Evolutionary conservation across 64 coral and sea anemone species (phyloP), one percentile per base, ranked within the genome.

Genomic region (Platygyra sinensis): DNA sequence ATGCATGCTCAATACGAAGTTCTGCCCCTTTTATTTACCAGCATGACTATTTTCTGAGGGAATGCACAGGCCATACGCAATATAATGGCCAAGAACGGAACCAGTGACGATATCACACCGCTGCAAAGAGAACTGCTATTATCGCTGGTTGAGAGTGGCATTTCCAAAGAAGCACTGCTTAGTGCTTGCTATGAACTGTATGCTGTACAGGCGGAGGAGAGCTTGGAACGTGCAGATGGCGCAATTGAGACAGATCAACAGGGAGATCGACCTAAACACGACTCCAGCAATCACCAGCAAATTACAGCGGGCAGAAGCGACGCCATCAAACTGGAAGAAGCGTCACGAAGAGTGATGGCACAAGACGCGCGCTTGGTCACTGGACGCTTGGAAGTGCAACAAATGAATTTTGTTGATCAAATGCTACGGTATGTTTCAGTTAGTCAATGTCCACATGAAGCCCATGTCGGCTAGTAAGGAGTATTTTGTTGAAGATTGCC

Each of bases 1-100:
- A 87, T 91, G 95, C 95, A 91, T 89, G 87, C 77, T 91, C 82
- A 94, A 72, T 46, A 94, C 83, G 91, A 86, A 72, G 72, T 38
- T 60, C 71, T 94, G 72, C 33, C 51, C 81, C 55, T 57, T n/a
- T 25, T 88, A 28, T 88, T 60, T 59, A 59, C 78, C 51, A 76
- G 42, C 31, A 36, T 52, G 73, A 83, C 67, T 82, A 27, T 33
- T 83, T 49, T 29, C 6, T 20, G 7, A 83, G 20, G 24, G 33
- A 67, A 52, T 29, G 29, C 25, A 29, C 24, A 76, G 69, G 57
- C 75, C 22, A 76, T 71, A 60, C 87, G 55, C 85, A 73, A 74
- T 83, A 62, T 74, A 39, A 84, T 72, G 85, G 88, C 91, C 36
- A 91, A 62, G 69, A 72, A 79, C 52, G 89, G 75, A 59, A 59